Evolutionary conservation across 2,888 invertebrate species (phyloP), one percentile per base, ranked within the genome.

Genomic region (Lepetodrilus schrolli): DNA sequence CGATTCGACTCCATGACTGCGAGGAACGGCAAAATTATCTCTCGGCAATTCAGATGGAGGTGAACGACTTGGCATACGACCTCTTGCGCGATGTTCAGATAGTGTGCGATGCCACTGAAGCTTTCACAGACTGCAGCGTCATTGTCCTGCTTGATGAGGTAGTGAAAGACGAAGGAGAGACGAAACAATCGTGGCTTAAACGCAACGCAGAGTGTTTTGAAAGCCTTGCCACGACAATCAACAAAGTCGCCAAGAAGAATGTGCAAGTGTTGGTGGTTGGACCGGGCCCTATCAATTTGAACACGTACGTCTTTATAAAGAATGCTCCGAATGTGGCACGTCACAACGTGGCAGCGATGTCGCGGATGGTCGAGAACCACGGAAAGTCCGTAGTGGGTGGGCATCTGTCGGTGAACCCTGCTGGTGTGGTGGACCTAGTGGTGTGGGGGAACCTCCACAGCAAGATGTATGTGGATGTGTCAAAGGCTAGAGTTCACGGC

Each of bases 391-490:
- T 90, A 3, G 77, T 90, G 34, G 88, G 86, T 4, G 80, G 86
- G 37, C 80, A 82, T 70, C 78, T 90, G 17, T 79, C 81, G 4
- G 87, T 90, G n/a, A 88, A 89, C 74, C 78, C 86, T 4, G 82
- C 85, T 38, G 84, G 86, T 21, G 86, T 90, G 13, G 88, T 86
- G 2, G 87, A 90, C 77, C 77, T 89, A 4, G 80, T 89, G 10
- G 78, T 90, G 7, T 90, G 90, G 90, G 90, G 90, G 17, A 88
- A 88, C 77, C 76, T 83, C 4, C 84, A 80, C 73, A 86, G 87
- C 1, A 78, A 75, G 21, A 78, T 79, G 50, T 83, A 78, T 73
- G 75, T 85, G 70, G 85, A 87, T 75, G 70, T 84, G 4, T 76
- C 75, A 75, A 66, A 81, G 74, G 51, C 86, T 20, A 78, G 87